phyloP scores from a whole-genome alignment of 30 jellyfish, hydroid and myxozoan species.

The Turritopsis dohrnii region DNA sequence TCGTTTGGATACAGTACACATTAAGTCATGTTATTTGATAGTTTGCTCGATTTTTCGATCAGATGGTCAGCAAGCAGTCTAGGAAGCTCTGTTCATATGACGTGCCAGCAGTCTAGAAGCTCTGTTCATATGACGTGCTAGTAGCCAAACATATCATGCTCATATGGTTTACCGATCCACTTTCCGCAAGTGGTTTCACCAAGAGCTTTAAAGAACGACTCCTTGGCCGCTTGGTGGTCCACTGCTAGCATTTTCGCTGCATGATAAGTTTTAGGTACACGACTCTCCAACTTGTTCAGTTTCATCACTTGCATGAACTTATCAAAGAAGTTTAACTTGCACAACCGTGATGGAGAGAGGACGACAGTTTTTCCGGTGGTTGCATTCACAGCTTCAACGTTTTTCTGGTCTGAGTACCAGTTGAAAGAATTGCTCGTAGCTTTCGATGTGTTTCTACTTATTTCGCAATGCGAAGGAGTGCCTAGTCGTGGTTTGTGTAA shows the following conservation, averaged over 20 bases:
- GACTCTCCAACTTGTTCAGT: neutral
- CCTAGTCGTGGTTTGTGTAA: conserved; percentile 57
- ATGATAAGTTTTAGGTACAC: conserved; percentile 45
- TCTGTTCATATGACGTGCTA: too few relatives aligned
- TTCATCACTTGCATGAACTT: conserved; percentile 40
- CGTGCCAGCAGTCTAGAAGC: too few relatives aligned
- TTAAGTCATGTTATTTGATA: neutral
- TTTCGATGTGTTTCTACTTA: conserved; percentile 69
- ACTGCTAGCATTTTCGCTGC: conserved; percentile 60
- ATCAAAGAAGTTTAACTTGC: conserved; percentile 44
- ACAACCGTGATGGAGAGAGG: conserved; percentile 67
- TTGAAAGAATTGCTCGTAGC: conserved; percentile 72
- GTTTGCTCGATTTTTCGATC: neutral
- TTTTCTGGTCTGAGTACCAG: conserved; percentile 74
- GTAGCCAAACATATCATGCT: conserved; percentile 72
- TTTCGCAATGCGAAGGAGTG: conserved; percentile 41
- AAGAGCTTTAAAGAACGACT: conserved; percentile 31
- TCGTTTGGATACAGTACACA: neutral
- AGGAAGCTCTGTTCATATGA: too few relatives aligned
- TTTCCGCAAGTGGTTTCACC: conserved; percentile 62
- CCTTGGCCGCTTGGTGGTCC: conserved; percentile 43
- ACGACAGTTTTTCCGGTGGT: conserved; percentile 77
- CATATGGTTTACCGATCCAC: conserved; percentile 93
- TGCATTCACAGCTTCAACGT: conserved; percentile 71
- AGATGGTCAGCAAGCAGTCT: too few relatives aligned